These are phyloP conservation scores for Elachura formosa DNA, from an alignment of 2,113 vertebrate species.

Conservation along the genomic window DNA sequence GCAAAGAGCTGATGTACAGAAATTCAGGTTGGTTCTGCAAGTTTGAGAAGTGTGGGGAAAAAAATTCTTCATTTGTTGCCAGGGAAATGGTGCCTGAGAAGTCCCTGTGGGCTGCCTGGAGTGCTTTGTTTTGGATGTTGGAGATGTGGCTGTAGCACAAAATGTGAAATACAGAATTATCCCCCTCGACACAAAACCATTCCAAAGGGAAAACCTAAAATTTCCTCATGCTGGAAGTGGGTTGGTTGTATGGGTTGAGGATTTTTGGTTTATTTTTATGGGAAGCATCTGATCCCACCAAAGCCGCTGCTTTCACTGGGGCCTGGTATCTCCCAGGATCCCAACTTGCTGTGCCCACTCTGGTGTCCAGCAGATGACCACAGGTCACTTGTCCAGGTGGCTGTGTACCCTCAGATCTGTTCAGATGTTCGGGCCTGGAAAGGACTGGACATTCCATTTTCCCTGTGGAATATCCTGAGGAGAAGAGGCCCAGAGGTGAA, in stretches of 20 bases:
- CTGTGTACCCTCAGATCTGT: background rate
- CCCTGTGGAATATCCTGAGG: rapidly evolving
- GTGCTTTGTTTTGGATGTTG: background rate
- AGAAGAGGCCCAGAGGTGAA: background rate
- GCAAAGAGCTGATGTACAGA: background rate
- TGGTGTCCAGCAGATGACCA: background rate
- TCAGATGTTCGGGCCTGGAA: background rate
- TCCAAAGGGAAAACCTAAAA: background rate
- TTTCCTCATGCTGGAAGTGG: background rate
- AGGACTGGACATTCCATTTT: background rate
- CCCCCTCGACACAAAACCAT: background rate
- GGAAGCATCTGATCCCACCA: rapidly evolving
- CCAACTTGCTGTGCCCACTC: background rate
- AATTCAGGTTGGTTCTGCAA: background rate
- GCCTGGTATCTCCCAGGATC: background rate
- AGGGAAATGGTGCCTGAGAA: background rate
- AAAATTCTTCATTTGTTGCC: background rate
- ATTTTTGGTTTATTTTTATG: background rate
- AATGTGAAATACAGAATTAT: background rate
- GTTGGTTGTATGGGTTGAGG: background rate
- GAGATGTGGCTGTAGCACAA: background rate
- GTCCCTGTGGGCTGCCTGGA: background rate
- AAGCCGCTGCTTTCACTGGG: background rate
- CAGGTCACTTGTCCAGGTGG: background rate
- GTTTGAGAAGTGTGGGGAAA: background rate